phyloP scores from a whole-genome alignment of 1,140 invertebrate species.

The Centruroides sculpturatus region DNA sequence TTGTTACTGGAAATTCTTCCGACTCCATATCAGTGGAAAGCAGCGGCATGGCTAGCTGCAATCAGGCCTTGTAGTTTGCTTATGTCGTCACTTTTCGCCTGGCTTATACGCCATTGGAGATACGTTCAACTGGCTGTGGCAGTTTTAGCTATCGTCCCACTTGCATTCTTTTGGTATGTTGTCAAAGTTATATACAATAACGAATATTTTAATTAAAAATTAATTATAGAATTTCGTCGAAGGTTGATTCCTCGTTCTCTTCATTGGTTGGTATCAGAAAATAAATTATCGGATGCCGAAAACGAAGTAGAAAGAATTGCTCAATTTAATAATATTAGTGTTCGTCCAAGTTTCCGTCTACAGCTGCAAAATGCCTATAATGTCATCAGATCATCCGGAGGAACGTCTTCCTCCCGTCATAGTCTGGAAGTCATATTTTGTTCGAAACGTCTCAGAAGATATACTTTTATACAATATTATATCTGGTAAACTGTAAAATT shows the following conservation, averaged over 20 bases:
- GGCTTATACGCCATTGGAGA: slow-evolving; percentile 33
- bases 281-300: slow-evolving; percentile 6
- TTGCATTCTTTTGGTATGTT: slow-evolving; percentile 32
- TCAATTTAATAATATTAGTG: slow-evolving; percentile 4
- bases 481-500: slow-evolving; percentile 6
- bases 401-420: background rate
- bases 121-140: slow-evolving; percentile 32
- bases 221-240: too few relatives aligned
- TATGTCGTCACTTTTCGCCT: slow-evolving; percentile 27
- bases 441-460: slow-evolving; percentile 6
- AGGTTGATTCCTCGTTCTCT: slow-evolving; percentile 17
- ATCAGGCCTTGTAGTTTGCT: slow-evolving; percentile 32
- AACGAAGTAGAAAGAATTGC: slow-evolving; percentile 6
- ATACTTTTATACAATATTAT: slow-evolving; percentile 11
- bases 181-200: background rate
- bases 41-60: slow-evolving; percentile 29
- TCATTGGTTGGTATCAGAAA: slow-evolving; percentile 14
- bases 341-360: slow-evolving; percentile 4
- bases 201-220: too few relatives aligned
- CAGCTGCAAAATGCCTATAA: slow-evolving; percentile 6
- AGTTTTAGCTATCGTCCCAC: slow-evolving; percentile 30
- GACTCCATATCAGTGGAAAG: slow-evolving; percentile 31
- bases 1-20: slow-evolving; percentile 39
- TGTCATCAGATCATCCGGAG: slow-evolving; percentile 3
- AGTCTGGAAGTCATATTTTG: slow-evolving; percentile 6